Conservation (phyloP, 2,888 invertebrate species). For the Coremacera marginata region DNA sequence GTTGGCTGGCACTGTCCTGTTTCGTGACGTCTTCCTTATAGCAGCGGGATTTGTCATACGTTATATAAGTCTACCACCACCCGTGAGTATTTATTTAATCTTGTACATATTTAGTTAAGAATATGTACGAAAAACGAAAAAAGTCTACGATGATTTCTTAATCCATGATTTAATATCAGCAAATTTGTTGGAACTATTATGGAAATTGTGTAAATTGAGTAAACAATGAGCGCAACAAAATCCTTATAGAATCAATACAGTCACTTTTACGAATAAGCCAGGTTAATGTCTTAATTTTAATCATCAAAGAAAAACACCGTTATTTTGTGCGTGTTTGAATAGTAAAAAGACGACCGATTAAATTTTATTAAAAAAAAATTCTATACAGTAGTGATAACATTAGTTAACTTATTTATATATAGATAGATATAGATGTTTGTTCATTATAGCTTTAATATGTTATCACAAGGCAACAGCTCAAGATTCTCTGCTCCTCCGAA, state of each 20-base stretch:
- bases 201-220: neutral
- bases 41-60: slow-evolving; percentile 90
- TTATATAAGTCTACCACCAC: slow-evolving; percentile 89
- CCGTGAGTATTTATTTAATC: slow-evolving; percentile 74
- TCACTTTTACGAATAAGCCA: no score
- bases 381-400: neutral
- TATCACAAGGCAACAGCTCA: no score
- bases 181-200: neutral
- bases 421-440: no score
- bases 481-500: no score
- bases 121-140: no score
- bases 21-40: slow-evolving; percentile 85
- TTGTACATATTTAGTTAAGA: neutral
- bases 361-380: slow-evolving; percentile 4
- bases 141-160: no score
- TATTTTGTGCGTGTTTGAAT: neutral
- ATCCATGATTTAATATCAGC: no score
- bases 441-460: no score
- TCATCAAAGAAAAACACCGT: neutral
- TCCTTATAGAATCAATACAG: no score
- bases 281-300: neutral
- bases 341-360: neutral
- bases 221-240: neutral
- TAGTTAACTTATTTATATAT: neutral
- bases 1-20: slow-evolving; percentile 85